Evolutionary conservation across 2,888 invertebrate species (phyloP).

Genomic region (Nomada ferruginata): DNA sequence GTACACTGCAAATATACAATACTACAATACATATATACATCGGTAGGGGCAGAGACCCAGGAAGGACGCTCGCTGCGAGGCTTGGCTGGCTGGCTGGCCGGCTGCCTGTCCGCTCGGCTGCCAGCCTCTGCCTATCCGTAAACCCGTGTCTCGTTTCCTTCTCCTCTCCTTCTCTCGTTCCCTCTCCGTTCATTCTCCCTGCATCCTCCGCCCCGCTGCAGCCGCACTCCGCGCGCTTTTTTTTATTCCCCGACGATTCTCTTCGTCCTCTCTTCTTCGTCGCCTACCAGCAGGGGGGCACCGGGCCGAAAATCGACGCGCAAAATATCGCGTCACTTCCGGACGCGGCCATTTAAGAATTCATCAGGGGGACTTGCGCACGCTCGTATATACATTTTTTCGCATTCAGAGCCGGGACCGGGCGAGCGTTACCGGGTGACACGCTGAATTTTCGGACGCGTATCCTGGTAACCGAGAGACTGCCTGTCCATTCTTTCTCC

Average conservation of each 20-base stretch:
- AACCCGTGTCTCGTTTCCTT: constrained; percentile 62
- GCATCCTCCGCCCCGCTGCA: constrained; percentile 1
- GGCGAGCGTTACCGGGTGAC: constrained; percentile 45
- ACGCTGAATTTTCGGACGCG: constrained; percentile 45
- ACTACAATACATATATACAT: constrained; percentile 75
- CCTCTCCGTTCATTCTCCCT: constrained; percentile 10
- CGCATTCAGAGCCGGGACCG: constrained; percentile 15
- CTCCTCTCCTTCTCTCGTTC: constrained; percentile 32
- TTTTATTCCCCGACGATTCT: constrained; percentile 10
- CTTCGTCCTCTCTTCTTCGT: constrained; percentile 2
- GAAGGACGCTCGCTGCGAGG: constrained; percentile 80
- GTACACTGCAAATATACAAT: constrained; percentile 80
- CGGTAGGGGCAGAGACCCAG: constrained; percentile 84
- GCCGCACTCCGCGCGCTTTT: background rate
- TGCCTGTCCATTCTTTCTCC: constrained; percentile 11
- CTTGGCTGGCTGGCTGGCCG: constrained; percentile 67
- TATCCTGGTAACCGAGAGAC: constrained; percentile 23
- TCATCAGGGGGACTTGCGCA: constrained; percentile 2
- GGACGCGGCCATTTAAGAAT: constrained; percentile 41
- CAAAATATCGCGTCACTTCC: constrained; percentile 54
- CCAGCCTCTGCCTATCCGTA: constrained; percentile 68
- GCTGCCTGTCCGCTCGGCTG: constrained; percentile 58
- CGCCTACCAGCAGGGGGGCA: background rate
- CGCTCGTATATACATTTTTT: constrained; percentile 5
- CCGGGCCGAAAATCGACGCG: constrained; percentile 43